Conservation (phyloP, 2,113 vertebrate genomes). For the Aldabrachelys gigantea region DNA sequence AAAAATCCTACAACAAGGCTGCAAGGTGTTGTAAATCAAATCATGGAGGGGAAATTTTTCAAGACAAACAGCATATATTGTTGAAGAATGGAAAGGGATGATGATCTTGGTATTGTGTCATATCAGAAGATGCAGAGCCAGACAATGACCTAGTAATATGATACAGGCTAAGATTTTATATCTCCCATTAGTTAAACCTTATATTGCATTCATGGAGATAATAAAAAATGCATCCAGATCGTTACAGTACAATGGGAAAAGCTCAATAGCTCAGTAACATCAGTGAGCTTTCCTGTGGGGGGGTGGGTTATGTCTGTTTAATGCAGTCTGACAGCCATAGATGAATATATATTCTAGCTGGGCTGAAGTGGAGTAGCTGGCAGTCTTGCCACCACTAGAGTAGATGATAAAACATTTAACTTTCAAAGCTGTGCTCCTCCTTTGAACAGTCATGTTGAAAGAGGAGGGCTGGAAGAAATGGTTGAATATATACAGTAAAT, state of each 20-base stretch:
- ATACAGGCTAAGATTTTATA: too few relatives aligned
- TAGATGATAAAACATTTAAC: neutral
- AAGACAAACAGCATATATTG: neutral
- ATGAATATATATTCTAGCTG: neutral
- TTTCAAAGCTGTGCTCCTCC: neutral
- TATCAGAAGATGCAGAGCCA: neutral
- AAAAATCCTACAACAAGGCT: neutral
- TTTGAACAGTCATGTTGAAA: neutral
- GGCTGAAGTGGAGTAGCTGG: neutral
- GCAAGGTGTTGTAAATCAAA: neutral
- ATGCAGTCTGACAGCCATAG: neutral
- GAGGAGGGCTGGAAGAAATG: neutral
- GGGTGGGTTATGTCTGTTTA: neutral
- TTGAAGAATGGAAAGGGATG: neutral
- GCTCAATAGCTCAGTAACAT: neutral
- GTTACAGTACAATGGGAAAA: neutral
- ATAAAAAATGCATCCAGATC: neutral
- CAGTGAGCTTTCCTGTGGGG: neutral
- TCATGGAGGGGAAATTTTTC: neutral
- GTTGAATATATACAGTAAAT: neutral
- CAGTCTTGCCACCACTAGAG: neutral
- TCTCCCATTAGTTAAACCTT: fast-evolving
- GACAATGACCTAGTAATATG: neutral
- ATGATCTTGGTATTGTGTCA: neutral
- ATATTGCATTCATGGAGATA: neutral